These are phyloP conservation scores for Neuroscelio doddi DNA, from an alignment of 2,888 invertebrate species.

Conservation along the genomic window DNA sequence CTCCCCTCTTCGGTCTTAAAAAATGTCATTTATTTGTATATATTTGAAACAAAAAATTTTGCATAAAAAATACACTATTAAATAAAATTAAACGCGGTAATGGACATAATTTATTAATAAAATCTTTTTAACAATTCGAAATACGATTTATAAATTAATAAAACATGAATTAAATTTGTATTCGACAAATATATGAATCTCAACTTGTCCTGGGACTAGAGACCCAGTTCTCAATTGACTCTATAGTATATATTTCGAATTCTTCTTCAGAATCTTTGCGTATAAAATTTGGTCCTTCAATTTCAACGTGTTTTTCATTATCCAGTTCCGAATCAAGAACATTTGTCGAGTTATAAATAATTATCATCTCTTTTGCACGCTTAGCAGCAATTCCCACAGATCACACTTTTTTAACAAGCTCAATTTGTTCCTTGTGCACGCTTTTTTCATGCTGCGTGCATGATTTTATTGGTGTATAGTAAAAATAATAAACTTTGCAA, in stretches of 20 bases:
- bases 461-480: not conserved
- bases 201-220: not conserved
- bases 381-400: not conserved
- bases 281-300: not conserved
- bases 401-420: not conserved
- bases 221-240: not conserved
- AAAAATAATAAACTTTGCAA: not conserved
- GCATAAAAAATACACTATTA: too few relatives aligned
- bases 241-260: not conserved
- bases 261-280: not conserved
- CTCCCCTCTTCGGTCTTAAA: too few relatives aligned
- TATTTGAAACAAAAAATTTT: too few relatives aligned
- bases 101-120: too few relatives aligned
- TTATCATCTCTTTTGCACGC: not conserved
- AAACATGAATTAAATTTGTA: too few relatives aligned
- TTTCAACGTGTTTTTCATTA: too few relatives aligned
- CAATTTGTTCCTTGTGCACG: not conserved
- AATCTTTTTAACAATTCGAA: too few relatives aligned
- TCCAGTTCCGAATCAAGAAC: not conserved
- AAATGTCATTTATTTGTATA: too few relatives aligned
- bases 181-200: too few relatives aligned
- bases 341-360: too few relatives aligned
- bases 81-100: too few relatives aligned
- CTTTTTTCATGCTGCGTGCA: not conserved
- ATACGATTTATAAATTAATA: too few relatives aligned